A percentile compares a stretch with the other conserved stretches of the same genome.
Conservation (phyloP, 2,797 vertebrate genomes). For the Labeo calbasu region DNA sequence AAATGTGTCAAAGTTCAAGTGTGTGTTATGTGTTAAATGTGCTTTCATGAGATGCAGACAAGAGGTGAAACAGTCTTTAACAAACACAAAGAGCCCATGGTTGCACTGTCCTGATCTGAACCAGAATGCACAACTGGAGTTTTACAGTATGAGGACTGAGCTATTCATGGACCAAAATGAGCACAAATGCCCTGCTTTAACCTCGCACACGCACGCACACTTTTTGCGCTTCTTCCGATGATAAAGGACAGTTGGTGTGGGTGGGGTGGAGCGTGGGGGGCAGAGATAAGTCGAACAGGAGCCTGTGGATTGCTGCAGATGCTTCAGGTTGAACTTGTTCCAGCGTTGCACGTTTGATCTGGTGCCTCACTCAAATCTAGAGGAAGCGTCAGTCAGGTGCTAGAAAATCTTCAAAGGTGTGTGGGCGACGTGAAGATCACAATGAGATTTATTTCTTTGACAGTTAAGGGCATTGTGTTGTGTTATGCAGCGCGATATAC, state of each 20-base stretch:
- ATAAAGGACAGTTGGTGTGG: conserved; percentile 35
- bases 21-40: not conserved
- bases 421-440: conserved; percentile 8
- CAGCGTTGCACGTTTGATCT: conserved; percentile 4
- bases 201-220: not conserved
- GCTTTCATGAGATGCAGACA: not conserved
- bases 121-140: not conserved
- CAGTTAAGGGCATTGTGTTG: conserved; percentile 1
- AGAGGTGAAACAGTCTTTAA: conserved; percentile 10
- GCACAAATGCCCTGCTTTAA: conserved; percentile 6
- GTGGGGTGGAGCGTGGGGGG: not conserved
- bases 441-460: conserved; percentile 19
- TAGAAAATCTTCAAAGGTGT: conserved; percentile 19
- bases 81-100: not conserved
- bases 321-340: conserved; percentile 23
- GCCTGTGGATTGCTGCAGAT: conserved; percentile 19
- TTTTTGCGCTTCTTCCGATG: not conserved
- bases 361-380: not conserved
- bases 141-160: conserved; percentile 6
- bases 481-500: not conserved
- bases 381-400: conserved; percentile 18
- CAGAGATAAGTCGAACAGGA: conserved; percentile 8
- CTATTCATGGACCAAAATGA: not conserved
- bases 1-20: not conserved
- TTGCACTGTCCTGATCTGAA: conserved; percentile 1